Conservation (phyloP, 2,797 vertebrate species). For the Pseudocheirus occidentalis region DNA sequence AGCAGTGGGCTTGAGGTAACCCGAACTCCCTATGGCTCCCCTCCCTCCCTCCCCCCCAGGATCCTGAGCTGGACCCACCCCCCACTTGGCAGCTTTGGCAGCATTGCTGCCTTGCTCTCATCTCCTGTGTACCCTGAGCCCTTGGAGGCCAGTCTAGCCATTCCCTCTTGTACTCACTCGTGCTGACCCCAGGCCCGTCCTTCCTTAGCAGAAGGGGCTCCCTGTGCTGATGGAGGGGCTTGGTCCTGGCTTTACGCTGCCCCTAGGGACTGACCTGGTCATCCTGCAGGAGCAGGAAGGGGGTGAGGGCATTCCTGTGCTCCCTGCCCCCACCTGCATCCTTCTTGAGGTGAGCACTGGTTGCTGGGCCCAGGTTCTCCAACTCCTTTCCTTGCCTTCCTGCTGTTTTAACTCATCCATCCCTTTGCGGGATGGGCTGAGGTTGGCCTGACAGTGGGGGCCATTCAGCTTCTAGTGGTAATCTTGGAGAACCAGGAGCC, state of each 20-base stretch:
- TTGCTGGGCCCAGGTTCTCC: neutral
- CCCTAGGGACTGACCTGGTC: slow-evolving; percentile 76
- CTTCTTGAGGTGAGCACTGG: slow-evolving; percentile 65
- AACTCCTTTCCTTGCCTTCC: neutral
- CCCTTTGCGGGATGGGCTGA: slow-evolving; percentile 26
- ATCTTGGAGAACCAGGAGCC: slow-evolving; percentile 26
- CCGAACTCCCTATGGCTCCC: neutral
- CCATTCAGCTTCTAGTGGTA: slow-evolving; percentile 19
- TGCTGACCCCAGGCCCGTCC: neutral
- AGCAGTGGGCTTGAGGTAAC: slow-evolving; percentile 55
- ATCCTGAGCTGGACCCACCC: slow-evolving; percentile 45
- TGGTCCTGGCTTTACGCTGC: slow-evolving; percentile 63
- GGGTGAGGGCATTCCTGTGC: slow-evolving; percentile 70
- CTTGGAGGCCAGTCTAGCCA: neutral
- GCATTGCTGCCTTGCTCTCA: neutral
- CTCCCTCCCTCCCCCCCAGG: slow-evolving; percentile 57
- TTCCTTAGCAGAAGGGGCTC: neutral
- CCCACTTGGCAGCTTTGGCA: slow-evolving; percentile 13
- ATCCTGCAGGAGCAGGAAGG: slow-evolving; percentile 64
- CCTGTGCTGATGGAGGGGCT: slow-evolving; percentile 54
- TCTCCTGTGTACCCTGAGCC: neutral
- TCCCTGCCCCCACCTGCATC: slow-evolving; percentile 39
- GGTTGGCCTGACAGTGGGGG: neutral
- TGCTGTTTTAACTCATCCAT: rapidly evolving
- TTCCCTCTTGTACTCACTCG: neutral